Conservation (phyloP, 1,140 invertebrate genomes). For the Zaprionus ornatus region DNA sequence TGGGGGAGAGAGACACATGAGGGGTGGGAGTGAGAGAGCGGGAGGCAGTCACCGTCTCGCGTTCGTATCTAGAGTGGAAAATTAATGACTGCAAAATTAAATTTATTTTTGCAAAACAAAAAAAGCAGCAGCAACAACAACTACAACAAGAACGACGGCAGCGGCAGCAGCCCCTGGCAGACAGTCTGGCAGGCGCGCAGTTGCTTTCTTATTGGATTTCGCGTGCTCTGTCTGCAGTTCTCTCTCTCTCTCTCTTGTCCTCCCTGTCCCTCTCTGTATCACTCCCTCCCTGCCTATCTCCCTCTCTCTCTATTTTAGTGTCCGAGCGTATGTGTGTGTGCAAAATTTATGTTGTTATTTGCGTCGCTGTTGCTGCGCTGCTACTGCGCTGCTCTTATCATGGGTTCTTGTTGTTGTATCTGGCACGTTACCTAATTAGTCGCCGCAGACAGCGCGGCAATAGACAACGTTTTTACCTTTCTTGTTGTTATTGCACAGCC, state of each 20-base stretch:
- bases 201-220: constrained; percentile 77
- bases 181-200: constrained; percentile 69
- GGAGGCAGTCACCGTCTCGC: constrained; percentile 33
- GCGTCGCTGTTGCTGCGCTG: constrained; percentile 69
- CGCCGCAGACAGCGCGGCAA: constrained; percentile 79
- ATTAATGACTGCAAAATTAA: constrained; percentile 81
- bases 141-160: constrained; percentile 36
- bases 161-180: constrained; percentile 52
- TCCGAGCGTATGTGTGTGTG: constrained; percentile 38
- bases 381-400: constrained; percentile 71
- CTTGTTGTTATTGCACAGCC: constrained; percentile 49
- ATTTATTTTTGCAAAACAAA: constrained; percentile 74
- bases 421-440: constrained; percentile 82
- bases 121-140: constrained; percentile 21
- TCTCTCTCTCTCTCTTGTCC: background rate
- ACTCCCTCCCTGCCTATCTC: background rate
- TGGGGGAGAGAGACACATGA: background rate
- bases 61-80: constrained; percentile 80
- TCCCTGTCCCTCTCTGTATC: background rate
- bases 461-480: constrained; percentile 74
- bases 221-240: constrained; percentile 1
- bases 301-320: constrained; percentile 1
- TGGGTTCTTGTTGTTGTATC: constrained; percentile 61
- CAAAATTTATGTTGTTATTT: constrained; percentile 80
- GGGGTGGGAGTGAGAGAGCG: constrained; percentile 3